Evolutionary conservation across 2,113 vertebrate genomes (phyloP).

Genomic region (Anser cygnoides): DNA sequence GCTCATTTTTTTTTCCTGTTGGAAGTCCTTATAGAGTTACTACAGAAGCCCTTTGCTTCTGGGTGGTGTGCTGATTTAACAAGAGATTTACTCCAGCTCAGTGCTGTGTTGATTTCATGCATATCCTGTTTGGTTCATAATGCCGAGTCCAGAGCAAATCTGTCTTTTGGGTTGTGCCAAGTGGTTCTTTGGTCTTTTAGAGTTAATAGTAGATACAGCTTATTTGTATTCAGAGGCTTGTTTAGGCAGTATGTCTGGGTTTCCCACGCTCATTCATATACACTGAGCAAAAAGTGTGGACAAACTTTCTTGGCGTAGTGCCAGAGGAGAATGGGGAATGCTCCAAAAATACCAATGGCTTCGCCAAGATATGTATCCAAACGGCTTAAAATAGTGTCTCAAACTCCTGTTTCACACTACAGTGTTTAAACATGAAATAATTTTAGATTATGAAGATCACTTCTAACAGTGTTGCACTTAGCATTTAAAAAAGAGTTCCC

Average conservation of each 20-base stretch:
- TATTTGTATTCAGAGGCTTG: constrained; percentile 29
- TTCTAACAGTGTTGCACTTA: not conserved
- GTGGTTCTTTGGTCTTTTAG: constrained; percentile 18
- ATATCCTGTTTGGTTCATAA: constrained; percentile 60
- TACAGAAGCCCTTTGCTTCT: constrained; percentile 35
- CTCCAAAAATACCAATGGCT: constrained; percentile 19
- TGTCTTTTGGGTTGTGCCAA: constrained; percentile 53
- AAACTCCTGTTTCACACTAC: not conserved
- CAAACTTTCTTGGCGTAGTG: constrained; percentile 13
- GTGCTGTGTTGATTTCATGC: constrained; percentile 61
- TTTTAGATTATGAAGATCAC: not conserved
- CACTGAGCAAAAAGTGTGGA: constrained; percentile 18
- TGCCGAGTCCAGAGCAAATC: constrained; percentile 38
- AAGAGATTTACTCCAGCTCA: constrained; percentile 52
- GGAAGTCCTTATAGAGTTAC: constrained; percentile 9
- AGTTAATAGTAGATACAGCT: constrained; percentile 1
- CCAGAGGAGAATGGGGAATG: constrained; percentile 12
- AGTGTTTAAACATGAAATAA: not conserved
- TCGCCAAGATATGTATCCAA: not conserved
- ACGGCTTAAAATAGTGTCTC: not conserved
- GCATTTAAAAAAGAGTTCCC: not conserved
- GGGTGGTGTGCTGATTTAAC: constrained; percentile 49
- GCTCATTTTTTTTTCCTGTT: constrained; percentile 50
- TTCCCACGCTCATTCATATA: constrained; percentile 45
- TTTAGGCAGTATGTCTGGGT: not conserved